Conservation (phyloP, 2,113 vertebrate species). For the Fulica atra region DNA sequence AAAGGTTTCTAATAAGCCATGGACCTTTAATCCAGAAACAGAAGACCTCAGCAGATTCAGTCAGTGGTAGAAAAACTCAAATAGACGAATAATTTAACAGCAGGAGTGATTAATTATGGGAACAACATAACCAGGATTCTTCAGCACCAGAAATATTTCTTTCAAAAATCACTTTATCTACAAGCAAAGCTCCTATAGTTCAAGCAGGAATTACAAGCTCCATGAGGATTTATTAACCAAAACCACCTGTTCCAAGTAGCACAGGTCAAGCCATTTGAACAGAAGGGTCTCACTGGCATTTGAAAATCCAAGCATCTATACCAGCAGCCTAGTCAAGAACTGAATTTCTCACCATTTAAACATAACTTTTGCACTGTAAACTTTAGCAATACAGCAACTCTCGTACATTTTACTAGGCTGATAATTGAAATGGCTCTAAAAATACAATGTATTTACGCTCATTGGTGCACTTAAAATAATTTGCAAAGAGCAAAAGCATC, state of each 20-base stretch:
- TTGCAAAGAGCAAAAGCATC: slow-evolving; percentile 3
- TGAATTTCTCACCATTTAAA: not conserved
- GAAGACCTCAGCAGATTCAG: not conserved
- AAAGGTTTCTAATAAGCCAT: not conserved
- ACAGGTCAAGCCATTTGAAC: not conserved
- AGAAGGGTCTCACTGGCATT: not conserved
- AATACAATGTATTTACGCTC: slow-evolving; percentile 12
- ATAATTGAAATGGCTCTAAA: slow-evolving; percentile 12
- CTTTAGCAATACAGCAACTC: not conserved
- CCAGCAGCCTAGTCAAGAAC: not conserved
- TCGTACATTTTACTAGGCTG: not conserved
- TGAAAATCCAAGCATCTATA: not conserved
- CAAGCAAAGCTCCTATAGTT: not conserved
- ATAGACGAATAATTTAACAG: not conserved
- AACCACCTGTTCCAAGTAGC: not conserved
- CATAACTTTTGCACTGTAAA: not conserved
- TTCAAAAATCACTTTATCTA: not conserved
- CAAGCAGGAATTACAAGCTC: not conserved
- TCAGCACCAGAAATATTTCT: not conserved
- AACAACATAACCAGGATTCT: not conserved
- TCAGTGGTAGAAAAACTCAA: not conserved
- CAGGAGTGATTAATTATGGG: not conserved
- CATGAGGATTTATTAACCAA: not conserved
- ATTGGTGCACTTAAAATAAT: slow-evolving; percentile 17
- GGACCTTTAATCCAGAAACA: not conserved